Base-by-base conservation (phyloP, 2,797 vertebrate species). In the Dipus sagitta region DNA sequence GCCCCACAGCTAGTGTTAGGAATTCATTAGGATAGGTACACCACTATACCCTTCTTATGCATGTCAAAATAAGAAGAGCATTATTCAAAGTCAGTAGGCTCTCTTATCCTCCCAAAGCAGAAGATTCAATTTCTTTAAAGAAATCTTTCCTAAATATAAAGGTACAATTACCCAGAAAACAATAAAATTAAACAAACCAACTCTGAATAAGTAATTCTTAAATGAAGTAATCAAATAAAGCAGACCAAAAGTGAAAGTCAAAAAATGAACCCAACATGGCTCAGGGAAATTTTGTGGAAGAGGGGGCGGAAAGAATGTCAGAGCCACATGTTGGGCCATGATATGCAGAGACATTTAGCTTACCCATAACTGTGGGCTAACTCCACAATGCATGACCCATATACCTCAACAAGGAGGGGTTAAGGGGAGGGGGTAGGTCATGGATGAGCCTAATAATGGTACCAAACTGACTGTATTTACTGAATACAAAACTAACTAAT, bases 141-240 rank as follows among this genome's bases (percentile, higher is more conserved):
- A 64, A 83, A 38, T 38, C n/a, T 68, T 86, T 78, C 75, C 74
- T 74, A 95, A 75, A 68, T 42, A 81, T 32, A n/a, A 87, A 82
- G 32, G 26, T 81, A 30, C 13, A 93, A 52, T 24, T 74, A 86
- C 62, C 30, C 15, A 72, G 34, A 54, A 24, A 88, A 79, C 21
- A 74, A 68, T 74, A 34, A 80, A 90, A 76, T 54, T 68, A 64
- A 94, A 60, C 15, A 85, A 24, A 70, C 30, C 88, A 20, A 9
- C 23, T 88, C 58, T 91, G 54, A 93, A 72, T 4, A 58, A 70
- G 58, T 28, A 80, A 67, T 32, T 64, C 78, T 91, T 65, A 88
- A 86, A 34, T 71, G 87, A 90, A 89, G 3, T 79, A 2, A 72
- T 52, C 3, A 80, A 85, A 91, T 68, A 86, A 86, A 21, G 42